phyloP scores from a whole-genome alignment of 92 coral and sea anemone genomes.

The Montipora capitata region DNA sequence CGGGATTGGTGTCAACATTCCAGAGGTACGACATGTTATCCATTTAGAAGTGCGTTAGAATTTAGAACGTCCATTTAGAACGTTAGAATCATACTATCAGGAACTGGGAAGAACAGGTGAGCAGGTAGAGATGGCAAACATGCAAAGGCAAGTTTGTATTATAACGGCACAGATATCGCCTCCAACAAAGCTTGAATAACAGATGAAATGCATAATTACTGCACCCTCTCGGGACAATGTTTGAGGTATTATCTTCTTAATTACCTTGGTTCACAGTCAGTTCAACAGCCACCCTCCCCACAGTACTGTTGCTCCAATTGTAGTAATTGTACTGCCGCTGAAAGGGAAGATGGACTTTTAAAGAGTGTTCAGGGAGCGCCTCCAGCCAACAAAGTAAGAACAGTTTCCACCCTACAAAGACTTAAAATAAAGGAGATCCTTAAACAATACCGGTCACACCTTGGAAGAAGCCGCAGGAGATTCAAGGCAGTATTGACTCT shows the following conservation, averaged over 20 bases:
- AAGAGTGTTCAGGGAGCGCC: background rate
- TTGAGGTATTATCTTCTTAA: no score
- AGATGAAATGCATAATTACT: conserved; percentile 63
- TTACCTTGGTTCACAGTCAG: conserved; percentile 48
- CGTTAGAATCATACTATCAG: conserved; percentile 67
- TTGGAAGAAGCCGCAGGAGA: conserved; percentile 7
- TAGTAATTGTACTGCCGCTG: background rate
- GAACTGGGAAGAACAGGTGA: conserved; percentile 68
- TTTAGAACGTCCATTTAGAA: conserved; percentile 55
- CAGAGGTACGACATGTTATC: conserved; percentile 52
- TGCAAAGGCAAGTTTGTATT: conserved; percentile 54
- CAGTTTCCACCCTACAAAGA: background rate
- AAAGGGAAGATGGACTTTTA: background rate
- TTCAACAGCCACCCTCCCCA: background rate
- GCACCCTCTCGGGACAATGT: no score
- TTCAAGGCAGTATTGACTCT: background rate
- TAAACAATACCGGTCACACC: background rate
- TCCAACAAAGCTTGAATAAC: conserved; percentile 67
- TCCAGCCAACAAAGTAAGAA: background rate
- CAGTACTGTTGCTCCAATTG: conserved; percentile 45
- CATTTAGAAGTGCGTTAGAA: conserved; percentile 55
- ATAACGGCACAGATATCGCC: conserved; percentile 62
- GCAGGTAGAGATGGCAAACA: conserved; percentile 70
- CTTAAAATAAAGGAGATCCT: background rate
- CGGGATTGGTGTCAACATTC: conserved; percentile 68